Conservation (phyloP, 2,888 invertebrate species). For the Aplocera efformata region DNA sequence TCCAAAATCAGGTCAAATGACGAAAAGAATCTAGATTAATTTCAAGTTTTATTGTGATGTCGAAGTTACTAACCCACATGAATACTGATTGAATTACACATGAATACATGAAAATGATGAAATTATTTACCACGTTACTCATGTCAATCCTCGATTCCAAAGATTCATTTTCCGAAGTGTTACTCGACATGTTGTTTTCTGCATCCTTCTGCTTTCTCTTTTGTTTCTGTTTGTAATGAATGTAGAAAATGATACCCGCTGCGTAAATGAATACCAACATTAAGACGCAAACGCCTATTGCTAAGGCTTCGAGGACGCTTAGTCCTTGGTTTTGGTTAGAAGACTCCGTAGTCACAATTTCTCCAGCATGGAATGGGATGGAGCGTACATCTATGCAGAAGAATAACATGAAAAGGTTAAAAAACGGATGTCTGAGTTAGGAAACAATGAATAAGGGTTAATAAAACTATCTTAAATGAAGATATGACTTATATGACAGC, state of each 20-base stretch:
- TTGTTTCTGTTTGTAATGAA: conserved; percentile 86
- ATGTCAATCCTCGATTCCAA: conserved; percentile 64
- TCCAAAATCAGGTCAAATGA: background rate
- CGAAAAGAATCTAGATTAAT: no score
- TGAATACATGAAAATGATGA: no score
- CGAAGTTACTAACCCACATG: no score
- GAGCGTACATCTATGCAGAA: conserved; percentile 84
- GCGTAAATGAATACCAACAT: conserved; percentile 90
- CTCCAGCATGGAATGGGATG: conserved; percentile 86
- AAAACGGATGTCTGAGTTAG: no score
- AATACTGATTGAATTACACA: no score
- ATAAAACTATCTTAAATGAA: no score
- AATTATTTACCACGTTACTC: conserved; percentile 61
- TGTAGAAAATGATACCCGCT: conserved; percentile 89
- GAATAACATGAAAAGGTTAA: background rate
- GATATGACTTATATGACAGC: no score
- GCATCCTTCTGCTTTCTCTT: conserved; percentile 74
- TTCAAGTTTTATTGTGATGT: no score
- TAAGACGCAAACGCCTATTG: conserved; percentile 89
- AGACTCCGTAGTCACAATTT: conserved; percentile 72
- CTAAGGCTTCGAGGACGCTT: conserved; percentile 88
- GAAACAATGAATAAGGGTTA: no score
- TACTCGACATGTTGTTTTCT: conserved; percentile 57
- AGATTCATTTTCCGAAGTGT: conserved; percentile 56
- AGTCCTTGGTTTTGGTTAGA: conserved; percentile 80